These are phyloP conservation scores for Cyprinodon variegatus DNA, from an alignment of 2,113 vertebrate species.

Conservation along the genomic window DNA sequence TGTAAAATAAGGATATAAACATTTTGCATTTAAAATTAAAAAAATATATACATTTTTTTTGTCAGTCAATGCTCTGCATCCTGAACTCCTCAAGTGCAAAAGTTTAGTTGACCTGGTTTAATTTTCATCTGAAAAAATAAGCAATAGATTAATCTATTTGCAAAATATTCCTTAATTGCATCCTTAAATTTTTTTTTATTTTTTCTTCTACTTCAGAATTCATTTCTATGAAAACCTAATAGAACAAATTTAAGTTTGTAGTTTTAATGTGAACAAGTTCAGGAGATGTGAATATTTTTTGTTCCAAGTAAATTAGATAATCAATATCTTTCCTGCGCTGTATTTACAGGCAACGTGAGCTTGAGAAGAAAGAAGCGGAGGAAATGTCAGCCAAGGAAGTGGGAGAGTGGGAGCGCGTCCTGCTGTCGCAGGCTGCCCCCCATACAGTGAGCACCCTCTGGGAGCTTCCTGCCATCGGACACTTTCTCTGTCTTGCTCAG, in stretches of 20 bases:
- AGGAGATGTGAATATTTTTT: neutral
- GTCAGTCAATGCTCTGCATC: no score
- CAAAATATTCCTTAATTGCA: no score
- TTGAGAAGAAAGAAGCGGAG: conserved; percentile 93
- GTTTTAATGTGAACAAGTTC: neutral
- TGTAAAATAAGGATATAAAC: no score
- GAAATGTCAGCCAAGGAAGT: conserved; percentile 94
- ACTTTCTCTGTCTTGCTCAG: conserved; percentile 97
- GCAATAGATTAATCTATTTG: no score
- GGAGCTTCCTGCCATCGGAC: conserved; percentile 97
- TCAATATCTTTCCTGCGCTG: neutral
- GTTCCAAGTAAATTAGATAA: neutral
- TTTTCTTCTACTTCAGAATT: no score
- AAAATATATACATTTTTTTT: no score
- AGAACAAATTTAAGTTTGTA: neutral
- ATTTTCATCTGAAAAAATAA: no score
- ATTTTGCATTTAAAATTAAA: no score
- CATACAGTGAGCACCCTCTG: conserved; percentile 89
- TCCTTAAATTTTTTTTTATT: no score
- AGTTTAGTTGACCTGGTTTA: no score
- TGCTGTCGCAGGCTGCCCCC: conserved; percentile 88
- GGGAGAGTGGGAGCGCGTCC: conserved; percentile 92
- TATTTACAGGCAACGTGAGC: conserved; percentile 88
- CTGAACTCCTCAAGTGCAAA: no score
- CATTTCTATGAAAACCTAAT: neutral